Evolutionary conservation across 2,888 invertebrate genomes (phyloP), one percentile per base, ranked within the genome.

Genomic region (Drosophila buzzatii): DNA sequence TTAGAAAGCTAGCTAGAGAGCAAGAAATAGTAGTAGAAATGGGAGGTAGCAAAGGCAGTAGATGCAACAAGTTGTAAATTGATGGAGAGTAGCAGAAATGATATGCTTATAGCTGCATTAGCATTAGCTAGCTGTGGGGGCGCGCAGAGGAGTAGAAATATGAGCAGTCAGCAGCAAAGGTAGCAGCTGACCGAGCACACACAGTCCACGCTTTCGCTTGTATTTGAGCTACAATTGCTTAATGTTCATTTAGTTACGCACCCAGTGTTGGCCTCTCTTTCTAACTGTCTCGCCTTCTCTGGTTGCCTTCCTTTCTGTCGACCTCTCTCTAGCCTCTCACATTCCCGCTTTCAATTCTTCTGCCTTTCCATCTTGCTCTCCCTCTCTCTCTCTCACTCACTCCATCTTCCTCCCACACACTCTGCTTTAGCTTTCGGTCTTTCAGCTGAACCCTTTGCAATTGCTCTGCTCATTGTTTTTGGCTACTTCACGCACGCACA

Each of bases 381-480:
- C 5, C 4, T 4, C 31, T 3, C 6, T 2, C 47, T 9, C 31
- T 5, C 47, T 1, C 4, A 3, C n/a, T n/a, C 23, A 18, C 42
- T 18, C 10, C n/a, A 8, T n/a, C 39, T n/a, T 0, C 41, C 41
- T 3, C 41, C 41, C 41, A n/a, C 41, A n/a, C 8, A 8, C 3
- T 41, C 16, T 3, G 20, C 23, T 23, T 20, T 18, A 23, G 45
- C 16, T 45, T 45, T 23, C 45, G 23, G 16, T 9, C 27, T 47
- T 27, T 49, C 49, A 47, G n/a, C n/a, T 47, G 47, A 47, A 27
- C 27, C 33, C 31, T 33, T 51, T 12, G 20, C 52, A 7, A 20
- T 37, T 53, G 53, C 52, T 20, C 16, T 51, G 51, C 18, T 33
- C 51, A 51, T 33, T 33, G 51, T 18, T 44, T 42, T 35, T 57